These are phyloP conservation scores for Coreius guichenoti DNA, from an alignment of 2,797 vertebrate species.

Conservation along the genomic window DNA sequence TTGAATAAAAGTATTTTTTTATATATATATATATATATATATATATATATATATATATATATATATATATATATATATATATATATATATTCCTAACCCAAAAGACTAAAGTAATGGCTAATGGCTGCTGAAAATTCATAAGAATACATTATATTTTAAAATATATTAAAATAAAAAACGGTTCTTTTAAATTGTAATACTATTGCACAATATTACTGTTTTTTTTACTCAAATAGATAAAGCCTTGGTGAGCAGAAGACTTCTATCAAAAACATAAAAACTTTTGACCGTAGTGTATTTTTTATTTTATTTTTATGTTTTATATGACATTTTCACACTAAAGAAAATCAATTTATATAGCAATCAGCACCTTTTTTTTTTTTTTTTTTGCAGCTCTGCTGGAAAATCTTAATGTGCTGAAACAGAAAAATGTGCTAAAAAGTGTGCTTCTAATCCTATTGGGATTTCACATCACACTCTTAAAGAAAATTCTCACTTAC, in stretches of 20 bases:
- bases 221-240: background rate
- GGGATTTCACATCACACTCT: slow-evolving; percentile 28
- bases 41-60: too few species aligned
- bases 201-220: background rate
- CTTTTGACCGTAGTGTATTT: background rate
- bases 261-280: background rate
- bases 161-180: background rate
- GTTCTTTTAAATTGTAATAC: background rate
- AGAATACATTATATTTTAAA: background rate
- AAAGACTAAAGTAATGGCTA: too few species aligned
- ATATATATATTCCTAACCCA: too few species aligned
- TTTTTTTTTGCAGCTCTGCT: background rate
- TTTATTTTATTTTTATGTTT: background rate
- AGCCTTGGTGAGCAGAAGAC: background rate
- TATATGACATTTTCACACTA: background rate
- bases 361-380: too few species aligned
- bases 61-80: too few species aligned
- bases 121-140: too few species aligned
- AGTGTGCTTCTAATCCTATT: background rate
- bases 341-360: background rate
- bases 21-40: too few species aligned
- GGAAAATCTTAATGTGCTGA: slow-evolving; percentile 16
- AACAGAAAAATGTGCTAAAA: slow-evolving; percentile 27
- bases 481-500: slow-evolving; percentile 40
- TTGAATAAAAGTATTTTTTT: too few species aligned